Evolutionary conservation across 1,140 invertebrate species (phyloP).

Genomic region (Atta texana): DNA sequence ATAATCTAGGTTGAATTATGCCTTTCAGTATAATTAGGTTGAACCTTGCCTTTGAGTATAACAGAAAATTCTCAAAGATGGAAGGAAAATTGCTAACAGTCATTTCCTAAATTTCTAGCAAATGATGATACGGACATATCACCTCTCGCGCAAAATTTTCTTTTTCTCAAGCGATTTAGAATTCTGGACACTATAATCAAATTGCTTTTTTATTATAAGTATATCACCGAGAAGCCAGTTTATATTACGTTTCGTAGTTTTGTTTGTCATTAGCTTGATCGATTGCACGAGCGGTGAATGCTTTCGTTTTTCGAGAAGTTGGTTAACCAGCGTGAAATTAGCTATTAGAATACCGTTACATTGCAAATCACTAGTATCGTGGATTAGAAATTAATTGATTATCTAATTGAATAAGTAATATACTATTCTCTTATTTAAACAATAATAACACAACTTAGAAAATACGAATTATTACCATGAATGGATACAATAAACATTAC

Average conservation of each 20-base stretch:
- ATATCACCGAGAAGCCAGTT: conserved; percentile 35
- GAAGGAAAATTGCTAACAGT: neutral
- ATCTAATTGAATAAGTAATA: neutral
- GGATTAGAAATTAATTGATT: conserved; percentile 7
- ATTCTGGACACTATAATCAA: conserved; percentile 22
- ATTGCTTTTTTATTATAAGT: neutral
- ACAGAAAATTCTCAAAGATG: conserved; percentile 28
- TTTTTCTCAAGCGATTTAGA: neutral
- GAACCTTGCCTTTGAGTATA: conserved; percentile 7
- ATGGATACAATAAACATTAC: too few relatives aligned
- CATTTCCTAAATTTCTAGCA: too few relatives aligned
- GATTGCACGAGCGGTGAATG: neutral
- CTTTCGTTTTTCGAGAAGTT: conserved; percentile 28
- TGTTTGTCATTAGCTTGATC: conserved; percentile 14
- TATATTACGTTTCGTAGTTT: conserved; percentile 8
- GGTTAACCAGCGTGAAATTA: conserved; percentile 33
- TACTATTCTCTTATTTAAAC: neutral
- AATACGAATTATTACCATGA: too few relatives aligned
- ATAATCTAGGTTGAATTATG: neutral
- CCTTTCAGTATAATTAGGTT: conserved; percentile 23
- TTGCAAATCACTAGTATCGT: neutral
- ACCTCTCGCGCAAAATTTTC: neutral
- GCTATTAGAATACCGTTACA: conserved; percentile 10
- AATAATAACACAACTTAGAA: too few relatives aligned
- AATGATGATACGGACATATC: neutral